These are phyloP conservation scores for Leucophenga varia DNA, from an alignment of 1,140 invertebrate genomes.

Conservation along the genomic window DNA sequence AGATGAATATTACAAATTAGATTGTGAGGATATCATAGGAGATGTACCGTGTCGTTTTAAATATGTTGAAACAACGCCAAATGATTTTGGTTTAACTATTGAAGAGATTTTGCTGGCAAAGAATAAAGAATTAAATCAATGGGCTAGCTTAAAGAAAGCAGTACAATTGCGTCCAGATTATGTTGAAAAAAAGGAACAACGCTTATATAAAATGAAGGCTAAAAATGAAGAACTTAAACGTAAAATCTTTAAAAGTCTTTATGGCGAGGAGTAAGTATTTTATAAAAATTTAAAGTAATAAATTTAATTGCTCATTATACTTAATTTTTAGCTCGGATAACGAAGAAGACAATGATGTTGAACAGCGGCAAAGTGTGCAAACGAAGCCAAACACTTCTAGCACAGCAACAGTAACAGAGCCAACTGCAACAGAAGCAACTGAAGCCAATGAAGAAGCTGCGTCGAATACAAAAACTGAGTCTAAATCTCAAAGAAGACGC, in stretches of 20 bases:
- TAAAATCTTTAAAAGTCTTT: conserved; percentile 85
- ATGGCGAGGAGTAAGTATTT: conserved; percentile 58
- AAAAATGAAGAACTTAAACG: conserved; percentile 73
- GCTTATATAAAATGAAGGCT: conserved; percentile 74
- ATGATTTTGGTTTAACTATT: conserved; percentile 86
- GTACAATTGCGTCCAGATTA: conserved; percentile 75
- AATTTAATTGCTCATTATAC: no score
- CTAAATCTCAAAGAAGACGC: conserved; percentile 38
- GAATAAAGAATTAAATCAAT: conserved; percentile 91
- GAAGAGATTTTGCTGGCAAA: conserved; percentile 90
- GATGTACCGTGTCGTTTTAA: conserved; percentile 91
- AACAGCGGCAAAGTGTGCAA: no score
- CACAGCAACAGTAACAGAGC: background rate
- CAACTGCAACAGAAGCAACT: background rate
- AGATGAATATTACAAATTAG: conserved; percentile 91
- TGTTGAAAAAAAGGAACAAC: conserved; percentile 79
- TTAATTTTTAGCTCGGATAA: conserved; percentile 42
- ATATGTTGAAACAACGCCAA: conserved; percentile 85
- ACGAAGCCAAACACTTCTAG: no score
- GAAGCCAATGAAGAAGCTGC: background rate
- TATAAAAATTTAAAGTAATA: background rate
- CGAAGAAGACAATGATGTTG: no score
- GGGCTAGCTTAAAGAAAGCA: conserved; percentile 91
- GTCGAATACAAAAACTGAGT: conserved; percentile 1
- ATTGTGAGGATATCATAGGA: conserved; percentile 93